These are phyloP conservation scores for Platynereis dumerilii DNA, from an alignment of 2,888 invertebrate species.

Conservation along the genomic window DNA sequence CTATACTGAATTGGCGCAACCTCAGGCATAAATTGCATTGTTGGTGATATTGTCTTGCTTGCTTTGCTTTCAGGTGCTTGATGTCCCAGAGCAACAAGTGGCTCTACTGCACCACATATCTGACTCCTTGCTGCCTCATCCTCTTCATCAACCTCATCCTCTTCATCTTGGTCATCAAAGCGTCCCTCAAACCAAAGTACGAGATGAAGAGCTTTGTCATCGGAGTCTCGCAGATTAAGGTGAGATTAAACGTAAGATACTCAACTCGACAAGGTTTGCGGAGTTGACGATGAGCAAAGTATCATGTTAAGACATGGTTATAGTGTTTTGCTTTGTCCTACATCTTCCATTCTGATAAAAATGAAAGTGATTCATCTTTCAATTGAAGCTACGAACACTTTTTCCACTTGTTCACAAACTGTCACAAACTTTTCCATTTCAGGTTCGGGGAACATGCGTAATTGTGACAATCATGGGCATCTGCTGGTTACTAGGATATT, in stretches of 20 bases:
- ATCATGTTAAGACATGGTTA: too few relatives aligned
- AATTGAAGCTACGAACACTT: too few relatives aligned
- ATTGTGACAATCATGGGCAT: conserved; percentile 12
- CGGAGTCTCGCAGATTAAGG: conserved; percentile 13
- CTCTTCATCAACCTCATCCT: conserved; percentile 16
- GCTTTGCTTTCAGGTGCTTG: conserved; percentile 20
- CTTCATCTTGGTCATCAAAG: conserved; percentile 19
- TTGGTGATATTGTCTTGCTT: not conserved
- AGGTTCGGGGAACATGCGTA: conserved; percentile 24
- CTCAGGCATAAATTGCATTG: too few relatives aligned
- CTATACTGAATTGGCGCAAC: too few relatives aligned
- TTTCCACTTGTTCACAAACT: too few relatives aligned
- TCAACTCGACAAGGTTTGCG: too few relatives aligned
- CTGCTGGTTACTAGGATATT: conserved; percentile 19
- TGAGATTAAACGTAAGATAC: too few relatives aligned
- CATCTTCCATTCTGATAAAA: too few relatives aligned
- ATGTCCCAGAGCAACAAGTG: conserved; percentile 20
- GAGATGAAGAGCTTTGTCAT: conserved; percentile 14
- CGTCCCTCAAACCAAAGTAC: conserved; percentile 13
- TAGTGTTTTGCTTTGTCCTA: too few relatives aligned
- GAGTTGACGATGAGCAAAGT: too few relatives aligned
- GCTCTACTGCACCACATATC: conserved; percentile 24
- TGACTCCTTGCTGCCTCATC: conserved; percentile 18
- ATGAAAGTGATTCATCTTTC: too few relatives aligned
- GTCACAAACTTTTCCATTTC: too few relatives aligned